A percentile compares a stretch with the other conserved stretches of the same genome.
These are phyloP conservation scores for Pomacea maculata DNA, from an alignment of 1,140 invertebrate genomes.

Conservation along the genomic window DNA sequence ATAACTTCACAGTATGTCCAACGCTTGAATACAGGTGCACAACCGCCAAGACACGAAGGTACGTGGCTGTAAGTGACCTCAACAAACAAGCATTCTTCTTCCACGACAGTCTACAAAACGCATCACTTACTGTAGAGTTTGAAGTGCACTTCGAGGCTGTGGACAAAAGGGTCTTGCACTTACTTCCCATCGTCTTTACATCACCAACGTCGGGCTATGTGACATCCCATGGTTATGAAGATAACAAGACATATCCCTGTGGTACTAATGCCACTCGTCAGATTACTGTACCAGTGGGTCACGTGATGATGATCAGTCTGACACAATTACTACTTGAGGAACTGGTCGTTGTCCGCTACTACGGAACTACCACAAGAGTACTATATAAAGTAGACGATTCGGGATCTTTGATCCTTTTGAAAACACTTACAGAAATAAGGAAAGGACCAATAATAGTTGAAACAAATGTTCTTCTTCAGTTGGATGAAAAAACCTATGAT, in stretches of 20 bases:
- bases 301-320: conserved; percentile 9
- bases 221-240: not conserved
- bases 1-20: too few species aligned
- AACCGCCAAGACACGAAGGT: too few species aligned
- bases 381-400: too few species aligned
- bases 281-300: not conserved
- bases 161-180: not conserved
- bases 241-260: not conserved
- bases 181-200: not conserved
- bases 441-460: not conserved
- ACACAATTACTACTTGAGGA: not conserved
- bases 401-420: too few species aligned
- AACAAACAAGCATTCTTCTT: too few species aligned
- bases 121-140: too few species aligned
- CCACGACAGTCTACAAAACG: too few species aligned
- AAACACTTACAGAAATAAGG: not conserved
- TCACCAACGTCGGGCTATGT: not conserved
- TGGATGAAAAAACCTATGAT: not conserved
- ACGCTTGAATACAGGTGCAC: too few species aligned
- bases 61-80: too few species aligned
- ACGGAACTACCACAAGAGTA: not conserved
- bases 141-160: too few species aligned
- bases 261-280: not conserved
- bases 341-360: not conserved
- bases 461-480: not conserved